Conservation (phyloP, 2,888 invertebrate genomes). For the Desoria tigrina region DNA sequence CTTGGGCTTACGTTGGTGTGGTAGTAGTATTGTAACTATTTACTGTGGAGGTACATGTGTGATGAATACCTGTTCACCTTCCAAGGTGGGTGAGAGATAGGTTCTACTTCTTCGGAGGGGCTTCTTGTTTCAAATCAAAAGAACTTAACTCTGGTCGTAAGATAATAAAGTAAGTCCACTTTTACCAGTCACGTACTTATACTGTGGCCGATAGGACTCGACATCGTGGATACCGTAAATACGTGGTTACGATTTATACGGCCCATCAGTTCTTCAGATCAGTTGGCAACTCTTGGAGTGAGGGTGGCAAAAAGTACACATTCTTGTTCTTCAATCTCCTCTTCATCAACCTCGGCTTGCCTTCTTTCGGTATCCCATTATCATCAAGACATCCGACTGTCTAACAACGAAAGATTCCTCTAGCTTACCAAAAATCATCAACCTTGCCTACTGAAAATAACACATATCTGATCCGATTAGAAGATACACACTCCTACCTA, state of each 20-base stretch:
- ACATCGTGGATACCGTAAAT: background rate
- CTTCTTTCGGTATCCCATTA: conserved; percentile 34
- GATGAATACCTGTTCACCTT: conserved; percentile 45
- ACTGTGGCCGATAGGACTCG: background rate
- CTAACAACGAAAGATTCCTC: conserved; percentile 15
- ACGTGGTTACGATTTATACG: conserved; percentile 29
- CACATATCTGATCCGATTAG: no score
- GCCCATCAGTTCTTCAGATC: conserved; percentile 41
- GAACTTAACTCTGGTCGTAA: no score
- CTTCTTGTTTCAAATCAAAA: conserved; percentile 18
- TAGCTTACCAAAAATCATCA: conserved; percentile 4
- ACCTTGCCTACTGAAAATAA: background rate
- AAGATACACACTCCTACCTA: no score
- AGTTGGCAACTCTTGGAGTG: conserved; percentile 44
- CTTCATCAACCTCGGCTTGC: conserved; percentile 25
- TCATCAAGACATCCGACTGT: conserved; percentile 35
- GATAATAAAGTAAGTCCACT: conserved; percentile 15
- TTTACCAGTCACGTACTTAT: conserved; percentile 11
- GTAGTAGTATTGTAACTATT: background rate
- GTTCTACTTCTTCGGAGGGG: conserved; percentile 13
- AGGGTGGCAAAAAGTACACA: conserved; percentile 48
- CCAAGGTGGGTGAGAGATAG: conserved; percentile 29
- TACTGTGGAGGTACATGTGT: background rate
- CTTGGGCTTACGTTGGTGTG: conserved; percentile 29
- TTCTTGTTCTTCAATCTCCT: conserved; percentile 23